Evolutionary conservation across 1,140 invertebrate genomes (phyloP).

Genomic region (Drosophila sp.): DNA sequence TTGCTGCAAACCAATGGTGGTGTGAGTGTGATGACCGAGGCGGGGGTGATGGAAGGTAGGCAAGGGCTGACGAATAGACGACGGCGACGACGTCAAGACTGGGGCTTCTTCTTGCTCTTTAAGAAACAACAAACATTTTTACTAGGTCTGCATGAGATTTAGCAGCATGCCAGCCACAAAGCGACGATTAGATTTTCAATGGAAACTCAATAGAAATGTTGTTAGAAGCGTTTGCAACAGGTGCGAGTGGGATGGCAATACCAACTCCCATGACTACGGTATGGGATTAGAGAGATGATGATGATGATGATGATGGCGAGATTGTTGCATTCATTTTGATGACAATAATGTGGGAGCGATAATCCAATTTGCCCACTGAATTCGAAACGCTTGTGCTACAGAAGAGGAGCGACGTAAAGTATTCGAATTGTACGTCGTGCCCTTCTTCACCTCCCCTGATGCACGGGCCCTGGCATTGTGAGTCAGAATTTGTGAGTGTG

Average conservation of each 20-base stretch:
- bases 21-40: slow-evolving; percentile 26
- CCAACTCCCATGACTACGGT: slow-evolving; percentile 13
- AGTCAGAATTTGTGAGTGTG: slow-evolving; percentile 11
- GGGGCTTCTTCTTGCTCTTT: slow-evolving; percentile 81
- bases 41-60: slow-evolving; percentile 1
- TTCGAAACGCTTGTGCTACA: neutral
- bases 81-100: slow-evolving; percentile 4
- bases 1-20: slow-evolving; percentile 41
- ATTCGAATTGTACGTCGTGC: slow-evolving; percentile 1
- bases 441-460: slow-evolving; percentile 17
- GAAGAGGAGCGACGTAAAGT: slow-evolving; percentile 14
- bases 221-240: slow-evolving; percentile 64
- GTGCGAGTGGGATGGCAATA: slow-evolving; percentile 68
- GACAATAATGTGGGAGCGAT: slow-evolving; percentile 35
- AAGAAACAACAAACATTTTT: slow-evolving; percentile 82
- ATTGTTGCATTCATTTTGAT: slow-evolving; percentile 43
- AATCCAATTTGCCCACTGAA: slow-evolving; percentile 70
- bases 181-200: slow-evolving; percentile 77
- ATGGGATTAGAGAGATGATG: slow-evolving; percentile 45
- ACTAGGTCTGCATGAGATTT: slow-evolving; percentile 78
- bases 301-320: slow-evolving; percentile 7
- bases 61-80: slow-evolving; percentile 11
- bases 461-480: slow-evolving; percentile 32
- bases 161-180: slow-evolving; percentile 59
- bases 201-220: slow-evolving; percentile 79